Evolutionary conservation across 2,888 invertebrate species (phyloP).

Genomic region (Chaetogeoica ovagalla): DNA sequence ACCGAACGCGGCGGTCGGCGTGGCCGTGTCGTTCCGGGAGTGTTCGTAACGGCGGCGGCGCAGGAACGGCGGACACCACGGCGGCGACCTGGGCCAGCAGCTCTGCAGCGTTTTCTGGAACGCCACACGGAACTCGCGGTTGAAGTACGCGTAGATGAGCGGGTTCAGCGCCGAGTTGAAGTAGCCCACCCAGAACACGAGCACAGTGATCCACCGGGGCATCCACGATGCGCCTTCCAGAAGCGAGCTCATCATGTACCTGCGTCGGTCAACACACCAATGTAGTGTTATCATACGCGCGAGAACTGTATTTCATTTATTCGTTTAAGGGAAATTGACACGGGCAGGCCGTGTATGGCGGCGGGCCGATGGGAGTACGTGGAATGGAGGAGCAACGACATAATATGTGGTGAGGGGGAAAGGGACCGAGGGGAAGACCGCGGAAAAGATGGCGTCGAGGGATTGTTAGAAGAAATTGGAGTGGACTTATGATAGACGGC

Average conservation of each 20-base stretch:
- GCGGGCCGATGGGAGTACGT: no score
- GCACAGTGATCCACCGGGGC: constrained; percentile 82
- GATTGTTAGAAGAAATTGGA: no score
- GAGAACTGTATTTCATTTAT: no score
- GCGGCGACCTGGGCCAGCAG: constrained; percentile 64
- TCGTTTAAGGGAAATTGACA: no score
- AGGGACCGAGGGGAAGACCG: no score
- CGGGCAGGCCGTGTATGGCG: no score
- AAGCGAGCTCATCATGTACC: constrained; percentile 81
- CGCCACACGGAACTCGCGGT: constrained; percentile 92
- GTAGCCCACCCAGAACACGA: constrained; percentile 97
- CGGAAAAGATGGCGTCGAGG: no score
- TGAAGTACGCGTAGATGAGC: constrained; percentile 96
- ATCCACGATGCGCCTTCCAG: constrained; percentile 68
- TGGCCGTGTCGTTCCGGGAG: constrained; percentile 51
- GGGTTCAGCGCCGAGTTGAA: constrained; percentile 97
- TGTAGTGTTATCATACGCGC: no score
- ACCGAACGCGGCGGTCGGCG: constrained; percentile 62
- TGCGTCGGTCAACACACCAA: constrained; percentile 62
- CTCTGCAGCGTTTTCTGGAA: constrained; percentile 85
- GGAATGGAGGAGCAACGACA: no score
- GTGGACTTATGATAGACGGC: no score
- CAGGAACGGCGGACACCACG: constrained; percentile 36
- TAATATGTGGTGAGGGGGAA: no score
- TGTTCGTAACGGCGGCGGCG: constrained; percentile 46